These are phyloP conservation scores for Syrrhaptes paradoxus DNA, from an alignment of 2,113 vertebrate species.

Conservation along the genomic window DNA sequence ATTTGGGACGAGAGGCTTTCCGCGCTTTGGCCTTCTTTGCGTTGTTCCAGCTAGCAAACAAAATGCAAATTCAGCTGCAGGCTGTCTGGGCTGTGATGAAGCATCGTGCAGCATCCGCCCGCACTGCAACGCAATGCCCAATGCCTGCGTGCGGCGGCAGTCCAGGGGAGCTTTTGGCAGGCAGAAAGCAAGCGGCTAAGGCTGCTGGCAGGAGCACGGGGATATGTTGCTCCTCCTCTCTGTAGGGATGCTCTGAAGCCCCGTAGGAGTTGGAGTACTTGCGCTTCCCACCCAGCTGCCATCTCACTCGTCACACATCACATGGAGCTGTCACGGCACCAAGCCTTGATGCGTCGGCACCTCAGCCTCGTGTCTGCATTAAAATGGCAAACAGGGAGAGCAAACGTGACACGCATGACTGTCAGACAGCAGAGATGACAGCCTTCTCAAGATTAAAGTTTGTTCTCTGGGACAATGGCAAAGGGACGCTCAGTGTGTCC, in stretches of 20 bases:
- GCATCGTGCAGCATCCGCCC: background rate
- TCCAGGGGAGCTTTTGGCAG: background rate
- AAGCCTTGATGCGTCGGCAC: background rate
- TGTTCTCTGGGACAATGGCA: background rate
- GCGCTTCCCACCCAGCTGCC: constrained; percentile 22
- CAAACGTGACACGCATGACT: background rate
- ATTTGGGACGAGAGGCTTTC: background rate
- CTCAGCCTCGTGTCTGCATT: background rate
- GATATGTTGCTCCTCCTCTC: background rate
- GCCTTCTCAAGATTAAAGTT: background rate
- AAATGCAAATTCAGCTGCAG: background rate
- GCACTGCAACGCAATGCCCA: background rate
- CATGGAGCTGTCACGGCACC: background rate
- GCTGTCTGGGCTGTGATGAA: background rate
- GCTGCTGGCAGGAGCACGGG: background rate
- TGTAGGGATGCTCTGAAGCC: background rate
- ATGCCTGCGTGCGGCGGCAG: background rate
- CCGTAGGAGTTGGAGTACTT: background rate
- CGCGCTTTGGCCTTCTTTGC: background rate
- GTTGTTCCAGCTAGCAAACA: background rate
- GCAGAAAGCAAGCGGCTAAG: background rate
- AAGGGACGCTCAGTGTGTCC: background rate
- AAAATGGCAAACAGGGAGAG: background rate
- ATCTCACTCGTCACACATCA: background rate
- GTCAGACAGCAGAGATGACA: background rate